Percentiles rank a stretch among this genome's conserved stretches.
Conservation (phyloP, 2,888 invertebrate genomes). For the Ectropis crepuscularia region DNA sequence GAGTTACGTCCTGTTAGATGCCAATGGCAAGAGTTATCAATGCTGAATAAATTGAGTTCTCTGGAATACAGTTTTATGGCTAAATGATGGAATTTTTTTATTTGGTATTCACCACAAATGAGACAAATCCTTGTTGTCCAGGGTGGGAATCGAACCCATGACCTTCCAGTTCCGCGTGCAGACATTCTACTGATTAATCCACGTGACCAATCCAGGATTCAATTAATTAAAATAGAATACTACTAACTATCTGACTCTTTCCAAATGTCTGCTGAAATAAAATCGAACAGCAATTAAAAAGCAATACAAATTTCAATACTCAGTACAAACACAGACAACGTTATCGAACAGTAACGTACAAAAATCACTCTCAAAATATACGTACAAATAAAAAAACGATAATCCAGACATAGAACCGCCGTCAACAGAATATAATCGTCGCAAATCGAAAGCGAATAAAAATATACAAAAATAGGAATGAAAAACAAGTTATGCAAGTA, state of each 20-base stretch:
- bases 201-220: no score
- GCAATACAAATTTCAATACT: conserved; percentile 53
- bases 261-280: background rate
- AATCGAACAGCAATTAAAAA: conserved; percentile 36
- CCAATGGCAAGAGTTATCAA: no score
- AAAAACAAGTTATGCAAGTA: conserved; percentile 41
- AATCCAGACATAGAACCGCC: conserved; percentile 51
- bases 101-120: no score
- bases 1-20: no score
- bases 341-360: conserved; percentile 60
- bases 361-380: conserved; percentile 56
- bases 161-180: no score
- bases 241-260: background rate
- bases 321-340: conserved; percentile 53
- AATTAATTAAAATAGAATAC: background rate
- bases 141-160: no score
- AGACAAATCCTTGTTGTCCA: no score
- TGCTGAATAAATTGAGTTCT: background rate
- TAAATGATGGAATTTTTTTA: no score
- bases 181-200: no score
- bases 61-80: no score
- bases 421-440: conserved; percentile 57
- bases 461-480: conserved; percentile 34
- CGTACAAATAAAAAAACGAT: conserved; percentile 52
- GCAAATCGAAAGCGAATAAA: conserved; percentile 58